Evolutionary conservation across 2,888 invertebrate genomes (phyloP).

Genomic region (Volucella inflata): DNA sequence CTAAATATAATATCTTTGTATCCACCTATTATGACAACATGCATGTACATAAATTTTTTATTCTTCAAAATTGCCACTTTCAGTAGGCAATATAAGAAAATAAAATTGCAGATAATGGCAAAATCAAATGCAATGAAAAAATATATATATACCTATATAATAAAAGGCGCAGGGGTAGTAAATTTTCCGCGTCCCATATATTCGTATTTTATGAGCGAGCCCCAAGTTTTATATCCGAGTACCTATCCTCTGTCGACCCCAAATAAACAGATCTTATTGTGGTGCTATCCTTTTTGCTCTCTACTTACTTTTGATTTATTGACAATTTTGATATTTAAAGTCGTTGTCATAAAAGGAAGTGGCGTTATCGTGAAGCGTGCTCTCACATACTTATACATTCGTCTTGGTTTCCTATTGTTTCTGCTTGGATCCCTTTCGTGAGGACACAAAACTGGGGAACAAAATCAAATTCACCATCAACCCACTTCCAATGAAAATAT

Average conservation of each 20-base stretch:
- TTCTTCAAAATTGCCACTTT: background rate
- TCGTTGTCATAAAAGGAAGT: slow-evolving; percentile 46
- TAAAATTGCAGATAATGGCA: slow-evolving; percentile 30
- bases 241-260: background rate
- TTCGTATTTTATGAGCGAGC: slow-evolving; percentile 4
- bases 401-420: slow-evolving; percentile 23
- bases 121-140: slow-evolving; percentile 22
- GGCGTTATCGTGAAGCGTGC: slow-evolving; percentile 39
- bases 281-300: slow-evolving; percentile 4
- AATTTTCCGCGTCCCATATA: slow-evolving; percentile 3
- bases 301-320: slow-evolving; percentile 44
- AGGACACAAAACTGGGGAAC: background rate
- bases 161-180: slow-evolving; percentile 11
- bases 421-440: slow-evolving; percentile 13
- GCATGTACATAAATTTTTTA: slow-evolving; percentile 8
- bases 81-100: slow-evolving; percentile 15
- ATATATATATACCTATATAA: background rate
- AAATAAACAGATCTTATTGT: slow-evolving; percentile 17
- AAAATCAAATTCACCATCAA: background rate
- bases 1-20: background rate
- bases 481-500: slow-evolving; percentile 21
- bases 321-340: slow-evolving; percentile 52
- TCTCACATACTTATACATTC: slow-evolving; percentile 34
- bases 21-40: background rate
- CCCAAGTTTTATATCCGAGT: slow-evolving; percentile 3